Percentiles rank a stretch among this genome's conserved stretches.
Evolutionary conservation across 2,888 invertebrate genomes (phyloP).

Genomic region (Agrilus mali): DNA sequence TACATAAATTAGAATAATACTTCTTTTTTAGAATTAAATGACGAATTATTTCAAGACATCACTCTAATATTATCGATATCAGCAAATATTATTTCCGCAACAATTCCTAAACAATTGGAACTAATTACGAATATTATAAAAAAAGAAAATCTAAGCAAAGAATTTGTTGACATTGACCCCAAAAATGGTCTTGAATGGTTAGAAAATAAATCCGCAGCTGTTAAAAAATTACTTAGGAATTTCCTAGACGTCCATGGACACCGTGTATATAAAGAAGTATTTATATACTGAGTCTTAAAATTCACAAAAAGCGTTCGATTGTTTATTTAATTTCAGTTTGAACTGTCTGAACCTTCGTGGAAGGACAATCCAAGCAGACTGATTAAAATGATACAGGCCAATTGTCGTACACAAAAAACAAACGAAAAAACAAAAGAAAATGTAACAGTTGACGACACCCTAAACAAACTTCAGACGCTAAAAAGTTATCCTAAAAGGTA

Average conservation of each 20-base stretch:
- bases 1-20: not conserved
- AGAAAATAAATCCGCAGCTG: slow-evolving; percentile 35
- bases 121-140: slow-evolving; percentile 22
- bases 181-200: slow-evolving; percentile 47
- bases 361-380: slow-evolving; percentile 45
- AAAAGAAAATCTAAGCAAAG: slow-evolving; percentile 29
- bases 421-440: slow-evolving; percentile 23
- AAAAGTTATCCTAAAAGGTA: slow-evolving; percentile 37
- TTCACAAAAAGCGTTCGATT: not conserved
- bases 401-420: slow-evolving; percentile 23
- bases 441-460: slow-evolving; percentile 35
- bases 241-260: slow-evolving; percentile 63
- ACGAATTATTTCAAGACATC: slow-evolving; percentile 56
- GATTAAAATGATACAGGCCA: slow-evolving; percentile 47
- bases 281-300: slow-evolving; percentile 4
- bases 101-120: slow-evolving; percentile 40
- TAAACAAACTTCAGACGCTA: slow-evolving; percentile 39
- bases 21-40: slow-evolving; percentile 43
- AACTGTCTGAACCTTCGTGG: slow-evolving; percentile 55
- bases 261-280: slow-evolving; percentile 51
- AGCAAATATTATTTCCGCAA: slow-evolving; percentile 58
- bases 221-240: slow-evolving; percentile 34
- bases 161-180: slow-evolving; percentile 38
- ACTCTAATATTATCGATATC: slow-evolving; percentile 55
- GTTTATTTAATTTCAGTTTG: slow-evolving; percentile 42